Conservation (phyloP, 2,888 invertebrate species). For the Luperina testacea region DNA sequence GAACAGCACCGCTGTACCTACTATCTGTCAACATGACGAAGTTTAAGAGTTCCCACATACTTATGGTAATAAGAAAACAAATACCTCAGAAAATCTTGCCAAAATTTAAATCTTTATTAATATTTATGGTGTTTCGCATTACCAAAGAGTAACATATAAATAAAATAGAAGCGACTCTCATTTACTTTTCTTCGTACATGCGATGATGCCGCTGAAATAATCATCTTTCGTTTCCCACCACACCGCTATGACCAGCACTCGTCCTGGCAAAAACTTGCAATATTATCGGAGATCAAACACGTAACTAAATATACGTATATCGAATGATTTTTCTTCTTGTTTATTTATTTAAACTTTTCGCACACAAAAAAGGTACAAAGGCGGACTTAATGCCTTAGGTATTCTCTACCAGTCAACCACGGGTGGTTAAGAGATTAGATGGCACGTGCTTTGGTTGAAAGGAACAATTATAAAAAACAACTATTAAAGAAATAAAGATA, state of each 20-base stretch:
- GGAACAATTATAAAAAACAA: no score
- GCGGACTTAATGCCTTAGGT: no score
- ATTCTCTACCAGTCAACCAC: no score
- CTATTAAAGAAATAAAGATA: no score
- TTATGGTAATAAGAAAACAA: slow-evolving; percentile 47
- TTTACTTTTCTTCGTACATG: neutral
- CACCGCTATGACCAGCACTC: no score
- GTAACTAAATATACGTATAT: neutral
- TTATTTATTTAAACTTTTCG: no score
- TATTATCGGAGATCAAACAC: neutral
- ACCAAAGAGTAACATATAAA: slow-evolving; percentile 19
- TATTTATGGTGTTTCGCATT: slow-evolving; percentile 47
- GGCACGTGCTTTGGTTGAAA: no score
- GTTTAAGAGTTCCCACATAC: slow-evolving; percentile 19
- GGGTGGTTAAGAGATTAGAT: no score
- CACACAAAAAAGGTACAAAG: no score
- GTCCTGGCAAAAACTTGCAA: neutral
- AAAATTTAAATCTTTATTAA: slow-evolving; percentile 48
- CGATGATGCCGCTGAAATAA: no score
- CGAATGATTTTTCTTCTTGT: no score
- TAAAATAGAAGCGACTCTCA: slow-evolving; percentile 5
- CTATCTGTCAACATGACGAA: neutral
- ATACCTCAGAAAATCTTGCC: slow-evolving; percentile 18
- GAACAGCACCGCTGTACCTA: neutral
- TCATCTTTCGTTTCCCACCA: no score